Percentiles rank a stretch among this genome's conserved stretches.
These are phyloP conservation scores for Strongylocentrotus purpuratus DNA, from an alignment of 35 echinoderm and acorn worm genomes.

Conservation along the genomic window DNA sequence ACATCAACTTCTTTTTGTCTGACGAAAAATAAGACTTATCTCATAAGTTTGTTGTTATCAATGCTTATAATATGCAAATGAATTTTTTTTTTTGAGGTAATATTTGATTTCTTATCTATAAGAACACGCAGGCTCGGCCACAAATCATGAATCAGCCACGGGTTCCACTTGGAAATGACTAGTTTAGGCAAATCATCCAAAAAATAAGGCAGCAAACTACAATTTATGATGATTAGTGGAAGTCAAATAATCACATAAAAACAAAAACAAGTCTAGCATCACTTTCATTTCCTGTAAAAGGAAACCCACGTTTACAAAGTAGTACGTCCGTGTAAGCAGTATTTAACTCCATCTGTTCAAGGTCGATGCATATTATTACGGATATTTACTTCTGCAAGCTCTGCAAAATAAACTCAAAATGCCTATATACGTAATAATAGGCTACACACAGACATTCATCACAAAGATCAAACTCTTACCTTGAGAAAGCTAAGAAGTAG, in stretches of 20 bases:
- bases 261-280: conserved; percentile 10
- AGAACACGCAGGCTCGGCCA: no score
- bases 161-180: no score
- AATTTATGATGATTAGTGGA: neutral
- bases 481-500: neutral
- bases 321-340: neutral
- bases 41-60: no score
- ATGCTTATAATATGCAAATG: no score
- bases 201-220: neutral
- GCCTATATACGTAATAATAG: neutral
- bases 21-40: no score
- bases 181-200: no score
- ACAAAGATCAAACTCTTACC: neutral
- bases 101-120: no score
- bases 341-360: neutral
- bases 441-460: neutral
- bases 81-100: no score
- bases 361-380: neutral
- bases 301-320: neutral
- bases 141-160: no score
- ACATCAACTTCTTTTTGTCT: no score
- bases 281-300: neutral
- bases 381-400: neutral
- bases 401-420: neutral
- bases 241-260: neutral